These are phyloP conservation scores for Platycnemis pennipes DNA, from an alignment of 2,888 invertebrate species.

Conservation along the genomic window DNA sequence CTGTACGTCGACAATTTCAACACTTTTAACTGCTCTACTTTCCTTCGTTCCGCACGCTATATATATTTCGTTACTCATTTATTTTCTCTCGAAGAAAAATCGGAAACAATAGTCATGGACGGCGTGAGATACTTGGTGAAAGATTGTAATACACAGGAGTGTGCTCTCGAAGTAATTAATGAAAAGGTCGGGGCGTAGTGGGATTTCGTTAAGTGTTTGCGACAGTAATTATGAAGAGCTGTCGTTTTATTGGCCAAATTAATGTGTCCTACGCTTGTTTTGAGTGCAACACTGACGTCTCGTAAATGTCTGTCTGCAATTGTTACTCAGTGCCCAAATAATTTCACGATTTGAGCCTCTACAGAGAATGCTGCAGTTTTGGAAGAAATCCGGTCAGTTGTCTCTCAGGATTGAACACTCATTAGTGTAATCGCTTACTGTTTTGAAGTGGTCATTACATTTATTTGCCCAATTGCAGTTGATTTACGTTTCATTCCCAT, in stretches of 20 bases:
- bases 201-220: neutral
- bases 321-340: conserved; percentile 47
- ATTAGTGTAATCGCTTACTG: neutral
- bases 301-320: conserved; percentile 25
- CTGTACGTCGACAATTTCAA: neutral
- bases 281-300: conserved; percentile 6
- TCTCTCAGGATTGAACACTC: conserved; percentile 65
- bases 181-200: neutral
- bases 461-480: neutral
- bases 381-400: conserved; percentile 86
- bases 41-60: neutral
- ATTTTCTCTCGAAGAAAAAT: conserved; percentile 46
- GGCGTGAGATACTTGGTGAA: conserved; percentile 12
- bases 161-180: conserved; percentile 30
- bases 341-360: conserved; percentile 46
- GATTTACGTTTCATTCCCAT: neutral
- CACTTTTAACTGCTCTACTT: neutral
- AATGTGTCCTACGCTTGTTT: neutral
- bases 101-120: conserved; percentile 63
- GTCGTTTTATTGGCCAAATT: neutral
- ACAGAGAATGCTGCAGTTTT: conserved; percentile 85
- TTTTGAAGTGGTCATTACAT: neutral
- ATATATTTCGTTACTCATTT: neutral
- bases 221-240: neutral
- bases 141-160: too few relatives aligned